phyloP scores from a whole-genome alignment of 1,140 invertebrate genomes.

The Cephus cinctus region DNA sequence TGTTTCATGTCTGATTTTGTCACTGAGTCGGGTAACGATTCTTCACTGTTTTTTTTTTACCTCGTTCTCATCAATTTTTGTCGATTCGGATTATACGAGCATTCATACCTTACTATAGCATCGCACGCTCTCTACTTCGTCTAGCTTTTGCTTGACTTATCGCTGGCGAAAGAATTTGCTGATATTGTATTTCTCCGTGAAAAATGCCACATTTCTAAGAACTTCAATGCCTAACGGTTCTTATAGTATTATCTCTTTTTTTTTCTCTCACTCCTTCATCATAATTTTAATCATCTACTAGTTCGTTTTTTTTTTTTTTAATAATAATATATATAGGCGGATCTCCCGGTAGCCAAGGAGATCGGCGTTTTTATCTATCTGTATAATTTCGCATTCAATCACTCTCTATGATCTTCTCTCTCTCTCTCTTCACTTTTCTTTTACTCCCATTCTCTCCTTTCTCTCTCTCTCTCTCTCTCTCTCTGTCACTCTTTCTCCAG shows the following conservation, averaged over 20 bases:
- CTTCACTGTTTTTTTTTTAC: too few relatives aligned
- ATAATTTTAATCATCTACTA: conserved; percentile 10
- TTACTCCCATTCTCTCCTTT: conserved; percentile 36
- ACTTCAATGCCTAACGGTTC: too few relatives aligned
- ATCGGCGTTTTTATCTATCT: conserved; percentile 54
- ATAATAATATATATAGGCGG: conserved; percentile 52
- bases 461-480: conserved; percentile 19
- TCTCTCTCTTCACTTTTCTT: conserved; percentile 27
- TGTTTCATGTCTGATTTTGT: too few relatives aligned
- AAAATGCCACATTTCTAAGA: too few relatives aligned
- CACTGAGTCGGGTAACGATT: too few relatives aligned
- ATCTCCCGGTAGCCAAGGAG: conserved; percentile 57
- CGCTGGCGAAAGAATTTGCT: too few relatives aligned
- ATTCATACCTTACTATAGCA: too few relatives aligned
- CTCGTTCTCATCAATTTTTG: too few relatives aligned
- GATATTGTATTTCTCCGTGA: too few relatives aligned
- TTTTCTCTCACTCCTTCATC: conserved; percentile 7
- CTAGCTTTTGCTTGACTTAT: too few relatives aligned
- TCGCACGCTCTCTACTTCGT: too few relatives aligned
- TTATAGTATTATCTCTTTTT: conserved; percentile 1
- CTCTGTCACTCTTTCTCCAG: conserved; percentile 14
- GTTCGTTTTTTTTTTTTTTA: conserved; percentile 36
- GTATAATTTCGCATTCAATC: conserved; percentile 48
- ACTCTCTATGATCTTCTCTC: conserved; percentile 21
- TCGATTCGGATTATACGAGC: too few relatives aligned